Conservation (phyloP, 2,113 vertebrate genomes). For the Origma solitaria region DNA sequence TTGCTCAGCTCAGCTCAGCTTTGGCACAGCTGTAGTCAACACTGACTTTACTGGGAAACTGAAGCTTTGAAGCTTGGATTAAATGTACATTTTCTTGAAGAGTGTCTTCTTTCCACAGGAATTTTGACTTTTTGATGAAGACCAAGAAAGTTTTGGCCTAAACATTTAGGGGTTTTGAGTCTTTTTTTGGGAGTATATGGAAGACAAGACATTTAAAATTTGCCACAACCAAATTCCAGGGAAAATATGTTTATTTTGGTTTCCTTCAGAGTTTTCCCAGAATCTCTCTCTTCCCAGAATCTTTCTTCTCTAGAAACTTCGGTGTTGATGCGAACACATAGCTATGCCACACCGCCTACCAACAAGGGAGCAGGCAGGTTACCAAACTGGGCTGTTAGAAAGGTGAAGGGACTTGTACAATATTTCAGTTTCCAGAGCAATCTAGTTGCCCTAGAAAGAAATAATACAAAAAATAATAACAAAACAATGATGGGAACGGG, state of each 20-base stretch:
- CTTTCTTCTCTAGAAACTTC: background rate
- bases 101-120: conserved; percentile 23
- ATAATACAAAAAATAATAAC: background rate
- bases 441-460: background rate
- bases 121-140: conserved; percentile 37
- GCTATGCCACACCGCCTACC: background rate
- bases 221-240: conserved; percentile 5
- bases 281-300: conserved; percentile 15
- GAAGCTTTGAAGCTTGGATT: background rate
- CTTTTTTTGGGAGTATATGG: background rate
- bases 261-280: conserved; percentile 9
- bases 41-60: background rate
- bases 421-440: background rate
- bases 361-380: background rate
- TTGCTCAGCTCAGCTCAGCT: background rate
- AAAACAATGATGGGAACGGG: background rate
- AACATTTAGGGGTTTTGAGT: background rate
- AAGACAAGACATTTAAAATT: background rate
- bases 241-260: background rate
- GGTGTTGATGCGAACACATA: background rate
- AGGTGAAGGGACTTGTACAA: background rate
- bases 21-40: background rate
- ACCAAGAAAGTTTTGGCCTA: background rate
- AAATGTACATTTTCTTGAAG: conserved; percentile 31
- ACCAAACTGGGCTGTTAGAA: background rate